Percentiles rank a stretch among this genome's conserved stretches.
phyloP scores from a whole-genome alignment of 2,113 vertebrate species.

The Arothron firmamentum region DNA sequence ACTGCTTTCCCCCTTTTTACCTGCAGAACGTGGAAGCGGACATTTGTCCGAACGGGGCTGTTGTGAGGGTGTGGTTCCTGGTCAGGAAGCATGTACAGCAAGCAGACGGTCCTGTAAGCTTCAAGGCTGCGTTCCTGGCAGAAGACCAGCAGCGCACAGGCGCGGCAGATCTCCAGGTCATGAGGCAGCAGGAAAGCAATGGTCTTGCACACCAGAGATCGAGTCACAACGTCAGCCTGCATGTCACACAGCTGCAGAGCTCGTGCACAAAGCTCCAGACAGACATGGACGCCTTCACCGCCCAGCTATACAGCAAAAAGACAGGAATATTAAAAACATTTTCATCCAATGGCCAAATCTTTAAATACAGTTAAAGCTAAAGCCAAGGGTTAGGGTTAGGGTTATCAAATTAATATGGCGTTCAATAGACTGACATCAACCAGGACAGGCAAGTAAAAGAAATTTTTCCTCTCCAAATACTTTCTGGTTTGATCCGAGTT shows the following conservation, averaged over 20 bases:
- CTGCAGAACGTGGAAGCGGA: slow-evolving; percentile 90
- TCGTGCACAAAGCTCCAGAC: slow-evolving; percentile 90
- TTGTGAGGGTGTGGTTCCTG: slow-evolving; percentile 86
- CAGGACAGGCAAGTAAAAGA: too few species aligned
- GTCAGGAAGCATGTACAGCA: slow-evolving; percentile 89
- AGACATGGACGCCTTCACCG: slow-evolving; percentile 86
- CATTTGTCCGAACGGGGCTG: slow-evolving; percentile 84
- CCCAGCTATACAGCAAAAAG: slow-evolving; percentile 71
- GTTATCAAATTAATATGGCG: too few species aligned
- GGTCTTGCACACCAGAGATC: slow-evolving; percentile 92
- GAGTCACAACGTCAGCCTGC: slow-evolving; percentile 82
- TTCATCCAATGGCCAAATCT: too few species aligned
- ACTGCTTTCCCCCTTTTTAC: slow-evolving; percentile 22
- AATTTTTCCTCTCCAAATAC: too few species aligned
- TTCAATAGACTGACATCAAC: too few species aligned
- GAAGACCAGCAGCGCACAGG: slow-evolving; percentile 90
- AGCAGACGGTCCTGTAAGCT: slow-evolving; percentile 87
- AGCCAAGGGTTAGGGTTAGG: too few species aligned
- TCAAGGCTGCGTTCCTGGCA: slow-evolving; percentile 91
- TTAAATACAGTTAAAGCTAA: too few species aligned
- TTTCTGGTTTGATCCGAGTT: too few species aligned
- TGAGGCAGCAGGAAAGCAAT: slow-evolving; percentile 91
- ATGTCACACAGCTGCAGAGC: slow-evolving; percentile 89
- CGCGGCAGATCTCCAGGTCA: slow-evolving; percentile 93
- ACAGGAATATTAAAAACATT: not conserved